Evolutionary conservation across 2,888 invertebrate genomes (phyloP), one percentile per base, ranked within the genome.

Genomic region (Cheilosia impressa): DNA sequence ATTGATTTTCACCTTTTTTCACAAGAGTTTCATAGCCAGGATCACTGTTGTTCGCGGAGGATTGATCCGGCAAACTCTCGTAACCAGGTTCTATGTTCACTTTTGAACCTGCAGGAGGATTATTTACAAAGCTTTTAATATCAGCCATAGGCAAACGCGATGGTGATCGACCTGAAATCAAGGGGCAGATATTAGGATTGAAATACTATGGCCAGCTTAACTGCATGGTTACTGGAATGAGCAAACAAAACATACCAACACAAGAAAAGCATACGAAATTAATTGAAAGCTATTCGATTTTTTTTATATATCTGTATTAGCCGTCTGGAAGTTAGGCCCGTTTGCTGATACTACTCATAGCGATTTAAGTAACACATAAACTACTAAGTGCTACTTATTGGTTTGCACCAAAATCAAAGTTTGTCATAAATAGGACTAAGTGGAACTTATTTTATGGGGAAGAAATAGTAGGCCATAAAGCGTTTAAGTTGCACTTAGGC

Each of bases 1-100:
- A 80, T 85, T 89, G 81, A 62, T 83, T 88, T 83, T 85, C 89
- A 79, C 52, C 72, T 9, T 80, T 88, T 85, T 88, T 90, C 34
- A 88, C 87, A 43, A 96, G 94, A 62, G 95, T 95, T 90, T 96
- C 96, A 91, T 96, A 96, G 6, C 95, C 96, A 0, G 96, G 95
- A 92, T 96, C 96, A 87, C 94, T 94, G 90, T 94, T 94, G 45
- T 94, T 92, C 38, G 94, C 91, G 1, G 78, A 87, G 0, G 85
- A 87, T 60, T 87, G 82, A 55, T 82, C 87, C 7, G 82, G 82
- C n/a, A 87, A 68, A 50, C 87, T 87, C 53, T 87, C 87, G 50
- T 87, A 87, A 10, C 85, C 85, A 5, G 85, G 66, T 53, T 85
- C 85, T 4, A 41, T 77, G 38, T 22, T 76, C 19, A 72, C 13